phyloP scores from a whole-genome alignment of 2,113 vertebrate genomes.

The Genyomyrus donnyi region DNA sequence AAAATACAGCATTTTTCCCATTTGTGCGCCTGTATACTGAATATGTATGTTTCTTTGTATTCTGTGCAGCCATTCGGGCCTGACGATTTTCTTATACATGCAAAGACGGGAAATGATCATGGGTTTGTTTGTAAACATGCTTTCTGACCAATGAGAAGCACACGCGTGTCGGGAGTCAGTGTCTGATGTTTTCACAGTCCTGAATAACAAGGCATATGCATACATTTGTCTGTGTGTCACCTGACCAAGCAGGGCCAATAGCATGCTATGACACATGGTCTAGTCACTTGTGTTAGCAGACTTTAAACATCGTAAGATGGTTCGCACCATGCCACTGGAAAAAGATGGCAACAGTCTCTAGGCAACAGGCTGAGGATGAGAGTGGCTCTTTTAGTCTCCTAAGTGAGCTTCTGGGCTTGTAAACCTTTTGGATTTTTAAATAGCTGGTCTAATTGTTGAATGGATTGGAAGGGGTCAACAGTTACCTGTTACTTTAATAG shows the following conservation, averaged over 20 bases:
- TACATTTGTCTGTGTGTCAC: neutral
- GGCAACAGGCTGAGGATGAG: neutral
- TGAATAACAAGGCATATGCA: neutral
- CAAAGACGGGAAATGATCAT: neutral
- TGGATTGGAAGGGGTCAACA: neutral
- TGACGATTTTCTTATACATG: neutral
- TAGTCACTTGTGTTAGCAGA: neutral
- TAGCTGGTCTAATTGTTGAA: neutral
- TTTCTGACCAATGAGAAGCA: neutral
- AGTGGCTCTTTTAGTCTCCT: neutral
- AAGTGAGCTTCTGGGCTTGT: neutral
- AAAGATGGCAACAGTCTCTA: neutral
- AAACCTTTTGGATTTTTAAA: neutral
- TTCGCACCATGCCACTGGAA: neutral
- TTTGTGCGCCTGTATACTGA: neutral
- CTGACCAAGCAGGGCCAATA: neutral
- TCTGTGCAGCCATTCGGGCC: neutral
- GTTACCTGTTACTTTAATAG: neutral
- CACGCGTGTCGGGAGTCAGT: neutral
- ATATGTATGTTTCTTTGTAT: neutral
- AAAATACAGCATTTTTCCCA: neutral
- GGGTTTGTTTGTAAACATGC: neutral
- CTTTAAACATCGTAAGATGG: neutral
- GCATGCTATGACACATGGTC: neutral
- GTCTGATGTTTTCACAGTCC: neutral